phyloP scores from a whole-genome alignment of 2,113 vertebrate genomes.

The Geothlypis trichas region DNA sequence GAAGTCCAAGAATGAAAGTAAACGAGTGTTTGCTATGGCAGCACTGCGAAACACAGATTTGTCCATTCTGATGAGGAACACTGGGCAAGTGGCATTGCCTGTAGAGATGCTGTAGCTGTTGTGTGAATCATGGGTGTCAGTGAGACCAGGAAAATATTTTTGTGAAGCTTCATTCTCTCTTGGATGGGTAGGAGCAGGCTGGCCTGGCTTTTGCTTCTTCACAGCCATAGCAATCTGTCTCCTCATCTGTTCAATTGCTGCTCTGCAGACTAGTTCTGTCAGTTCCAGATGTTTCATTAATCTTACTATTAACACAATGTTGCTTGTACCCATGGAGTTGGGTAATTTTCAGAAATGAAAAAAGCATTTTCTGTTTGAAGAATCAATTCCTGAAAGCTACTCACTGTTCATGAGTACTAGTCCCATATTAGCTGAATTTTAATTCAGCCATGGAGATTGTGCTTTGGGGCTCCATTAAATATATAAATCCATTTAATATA shows the following conservation, averaged over 20 bases:
- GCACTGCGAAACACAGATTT: neutral
- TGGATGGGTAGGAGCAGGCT: neutral
- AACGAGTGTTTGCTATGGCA: neutral
- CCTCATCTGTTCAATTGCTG: neutral
- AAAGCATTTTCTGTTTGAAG: neutral
- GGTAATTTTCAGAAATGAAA: neutral
- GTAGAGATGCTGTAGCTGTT: neutral
- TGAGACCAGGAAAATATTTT: neutral
- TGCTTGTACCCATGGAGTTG: neutral
- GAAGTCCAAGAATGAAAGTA: neutral
- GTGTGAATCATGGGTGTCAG: neutral
- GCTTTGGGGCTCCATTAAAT: neutral
- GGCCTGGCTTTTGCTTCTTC: neutral
- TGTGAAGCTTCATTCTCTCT: neutral
- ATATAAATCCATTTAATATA: neutral
- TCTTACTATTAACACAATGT: neutral
- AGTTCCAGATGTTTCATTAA: slow-evolving; percentile 11
- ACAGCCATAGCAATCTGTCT: neutral
- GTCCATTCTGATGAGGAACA: neutral
- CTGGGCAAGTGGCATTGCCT: neutral
- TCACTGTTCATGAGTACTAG: neutral
- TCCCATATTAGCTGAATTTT: neutral
- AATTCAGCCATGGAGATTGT: neutral
- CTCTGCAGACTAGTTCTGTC: neutral
- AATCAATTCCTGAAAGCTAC: neutral